A percentile compares a stretch with the other conserved stretches of the same genome.
Evolutionary conservation across 1,140 invertebrate genomes (phyloP).

Genomic region (Apis laboriosa): DNA sequence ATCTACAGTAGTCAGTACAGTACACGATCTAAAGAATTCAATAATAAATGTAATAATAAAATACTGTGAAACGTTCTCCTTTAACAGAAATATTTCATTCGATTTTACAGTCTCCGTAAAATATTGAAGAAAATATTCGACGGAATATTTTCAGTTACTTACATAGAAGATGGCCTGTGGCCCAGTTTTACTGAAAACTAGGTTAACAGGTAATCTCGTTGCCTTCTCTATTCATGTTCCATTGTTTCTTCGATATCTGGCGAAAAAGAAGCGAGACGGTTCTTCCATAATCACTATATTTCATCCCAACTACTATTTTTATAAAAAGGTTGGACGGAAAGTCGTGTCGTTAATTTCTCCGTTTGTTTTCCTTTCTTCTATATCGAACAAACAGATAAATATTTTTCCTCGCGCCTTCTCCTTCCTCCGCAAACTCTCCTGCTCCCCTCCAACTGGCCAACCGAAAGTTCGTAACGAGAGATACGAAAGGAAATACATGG

Average conservation of each 20-base stretch:
- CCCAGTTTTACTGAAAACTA: background rate
- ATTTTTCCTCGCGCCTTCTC: slow-evolving; percentile 7
- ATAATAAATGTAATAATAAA: no score
- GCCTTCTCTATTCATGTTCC: slow-evolving; percentile 17
- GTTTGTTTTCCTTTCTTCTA: background rate
- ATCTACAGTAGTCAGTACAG: no score
- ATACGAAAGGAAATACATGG: no score
- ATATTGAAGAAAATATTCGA: background rate
- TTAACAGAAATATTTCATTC: background rate
- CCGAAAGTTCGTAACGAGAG: no score
- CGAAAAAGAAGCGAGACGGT: background rate
- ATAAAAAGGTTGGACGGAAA: background rate
- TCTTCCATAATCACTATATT: background rate
- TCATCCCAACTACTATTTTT: background rate
- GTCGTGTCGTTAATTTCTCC: slow-evolving; percentile 31
- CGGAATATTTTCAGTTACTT: background rate
- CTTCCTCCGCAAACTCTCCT: background rate
- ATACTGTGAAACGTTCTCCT: background rate
- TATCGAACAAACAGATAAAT: slow-evolving; percentile 32
- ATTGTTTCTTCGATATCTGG: slow-evolving; percentile 28
- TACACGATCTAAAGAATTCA: no score
- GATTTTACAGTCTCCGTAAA: background rate
- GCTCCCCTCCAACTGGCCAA: no score
- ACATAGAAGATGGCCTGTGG: background rate
- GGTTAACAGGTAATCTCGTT: slow-evolving; percentile 10